Base-by-base conservation (phyloP, 2,113 vertebrate genomes). In the Ahaetulla prasina region DNA sequence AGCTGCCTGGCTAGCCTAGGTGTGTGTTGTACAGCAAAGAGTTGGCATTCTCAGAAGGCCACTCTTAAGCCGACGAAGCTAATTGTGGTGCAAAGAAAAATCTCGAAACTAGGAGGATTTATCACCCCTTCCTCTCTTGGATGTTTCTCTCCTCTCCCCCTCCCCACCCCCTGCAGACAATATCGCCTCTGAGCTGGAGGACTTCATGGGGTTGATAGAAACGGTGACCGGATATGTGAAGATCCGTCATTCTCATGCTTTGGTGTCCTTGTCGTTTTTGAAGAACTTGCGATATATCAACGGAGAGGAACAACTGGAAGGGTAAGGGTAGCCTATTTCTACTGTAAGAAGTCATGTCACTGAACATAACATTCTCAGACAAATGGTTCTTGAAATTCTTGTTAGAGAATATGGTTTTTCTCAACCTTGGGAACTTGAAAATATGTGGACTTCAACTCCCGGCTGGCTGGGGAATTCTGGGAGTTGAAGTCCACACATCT, bases 131-230 rank as follows among this genome's bases (percentile, higher is more conserved):
- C 8, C 23, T 87, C 0, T 1, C 39, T 92, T 80, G 89, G 89
- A 18, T 85, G n/a, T 74, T 92, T 16, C 6, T 47, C 3, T 4
- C 8, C n/a, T n/a, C n/a, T n/a, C 23, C 23, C 53, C 18, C 18
- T 4, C 18, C 57, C 25, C 23, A 8, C 23, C 25, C 23, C 23
- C 23, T 14, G 53, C 35, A 99, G 99, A 98, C 97, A 99, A 99
- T 96, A 99, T 99, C 3, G 99, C 99, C 23, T 98, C 98, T 2
- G 99, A 99, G 96, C 98, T 99, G 98, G 99, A 99, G 98, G 99
- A 97, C 94, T 99, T 99, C 95, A 98, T 99, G 98, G 99, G 99
- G 7, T 96, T 99, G 97, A 99, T 99, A 50, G 98, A 99, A 97
- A 99, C 98, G 8, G 99, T 99, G 87, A 99, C 98, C 0, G 99